Evolutionary conservation across 2,113 vertebrate genomes (phyloP).

Genomic region (Mastomys coucha): DNA sequence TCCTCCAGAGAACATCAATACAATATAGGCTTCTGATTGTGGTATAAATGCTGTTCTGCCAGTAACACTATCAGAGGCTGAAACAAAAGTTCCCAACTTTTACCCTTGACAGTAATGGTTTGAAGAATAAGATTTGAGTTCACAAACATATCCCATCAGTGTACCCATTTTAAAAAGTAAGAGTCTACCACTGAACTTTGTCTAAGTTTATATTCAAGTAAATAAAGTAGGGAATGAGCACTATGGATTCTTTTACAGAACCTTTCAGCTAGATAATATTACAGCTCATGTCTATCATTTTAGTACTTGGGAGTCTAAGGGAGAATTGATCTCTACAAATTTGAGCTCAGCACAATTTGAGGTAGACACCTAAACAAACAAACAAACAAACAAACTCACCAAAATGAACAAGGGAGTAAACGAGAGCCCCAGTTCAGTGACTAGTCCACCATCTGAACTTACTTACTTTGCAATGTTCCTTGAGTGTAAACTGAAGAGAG

Average conservation of each 20-base stretch:
- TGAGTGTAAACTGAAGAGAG: conserved; percentile 44
- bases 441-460: background rate
- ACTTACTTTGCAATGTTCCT: background rate
- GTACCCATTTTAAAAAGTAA: no score
- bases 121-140: conserved; percentile 35
- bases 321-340: background rate
- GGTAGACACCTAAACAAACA: background rate
- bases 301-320: background rate
- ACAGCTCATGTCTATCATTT: background rate
- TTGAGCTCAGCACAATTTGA: background rate
- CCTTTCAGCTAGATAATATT: background rate
- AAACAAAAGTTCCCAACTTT: conserved; percentile 24
- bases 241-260: conserved; percentile 24
- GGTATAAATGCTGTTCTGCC: background rate
- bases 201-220: conserved; percentile 48
- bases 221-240: conserved; percentile 12
- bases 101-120: background rate
- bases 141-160: conserved; percentile 8
- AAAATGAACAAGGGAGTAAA: background rate
- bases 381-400: background rate
- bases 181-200: background rate
- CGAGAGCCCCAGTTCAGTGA: background rate
- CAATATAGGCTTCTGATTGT: background rate
- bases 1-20: background rate
- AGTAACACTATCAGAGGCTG: background rate